Evolutionary conservation across 2,113 vertebrate species (phyloP).

Genomic region (Mungos mungo): DNA sequence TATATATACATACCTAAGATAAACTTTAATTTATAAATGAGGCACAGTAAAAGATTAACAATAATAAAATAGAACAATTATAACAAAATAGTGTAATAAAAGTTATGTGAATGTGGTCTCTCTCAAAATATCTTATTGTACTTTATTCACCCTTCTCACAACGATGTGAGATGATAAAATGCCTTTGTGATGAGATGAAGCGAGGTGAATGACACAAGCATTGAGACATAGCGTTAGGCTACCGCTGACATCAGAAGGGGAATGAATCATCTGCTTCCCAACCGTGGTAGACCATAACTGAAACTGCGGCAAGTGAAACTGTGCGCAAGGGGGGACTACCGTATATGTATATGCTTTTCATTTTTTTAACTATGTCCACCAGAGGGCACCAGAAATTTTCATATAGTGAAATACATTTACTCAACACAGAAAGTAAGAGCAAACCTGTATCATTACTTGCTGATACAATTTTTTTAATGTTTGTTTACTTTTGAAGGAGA

Average conservation of each 20-base stretch:
- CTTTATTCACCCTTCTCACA: background rate
- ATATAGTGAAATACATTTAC: background rate
- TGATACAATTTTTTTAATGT: background rate
- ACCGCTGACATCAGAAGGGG: background rate
- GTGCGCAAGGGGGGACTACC: background rate
- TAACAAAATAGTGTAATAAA: background rate
- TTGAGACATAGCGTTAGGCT: background rate
- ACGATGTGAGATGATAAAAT: background rate
- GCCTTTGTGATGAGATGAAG: background rate
- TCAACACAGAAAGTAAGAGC: background rate
- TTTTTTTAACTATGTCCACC: slow-evolving; percentile 55
- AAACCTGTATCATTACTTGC: background rate
- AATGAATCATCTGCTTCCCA: background rate
- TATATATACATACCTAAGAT: background rate
- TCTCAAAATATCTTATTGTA: background rate
- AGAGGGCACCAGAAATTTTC: slow-evolving; percentile 70
- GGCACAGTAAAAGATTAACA: background rate
- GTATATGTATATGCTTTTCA: background rate
- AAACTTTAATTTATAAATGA: background rate
- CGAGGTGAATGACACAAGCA: background rate
- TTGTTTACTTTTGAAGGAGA: too few species aligned
- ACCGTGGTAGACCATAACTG: background rate
- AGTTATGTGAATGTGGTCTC: background rate
- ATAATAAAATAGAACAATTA: background rate
- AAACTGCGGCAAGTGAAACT: background rate